Conservation (phyloP, 1,140 invertebrate species). For the Paraescarpia echinospica region DNA sequence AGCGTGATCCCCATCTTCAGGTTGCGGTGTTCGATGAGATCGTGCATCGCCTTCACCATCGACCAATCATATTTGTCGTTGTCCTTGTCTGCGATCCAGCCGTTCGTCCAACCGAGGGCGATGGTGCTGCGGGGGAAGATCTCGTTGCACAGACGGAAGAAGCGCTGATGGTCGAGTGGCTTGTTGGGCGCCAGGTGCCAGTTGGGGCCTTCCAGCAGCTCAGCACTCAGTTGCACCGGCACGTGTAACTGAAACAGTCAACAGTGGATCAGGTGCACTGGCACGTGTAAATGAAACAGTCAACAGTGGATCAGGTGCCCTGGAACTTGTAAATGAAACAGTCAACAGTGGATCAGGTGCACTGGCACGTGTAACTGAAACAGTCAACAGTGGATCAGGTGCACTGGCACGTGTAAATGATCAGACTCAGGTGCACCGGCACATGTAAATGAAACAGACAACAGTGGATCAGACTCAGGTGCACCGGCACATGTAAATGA, state of each 20-base stretch:
- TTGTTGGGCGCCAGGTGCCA: constrained; percentile 59
- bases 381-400: constrained; percentile 59
- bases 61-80: constrained; percentile 66
- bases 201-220: constrained; percentile 79
- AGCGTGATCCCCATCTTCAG: constrained; percentile 75
- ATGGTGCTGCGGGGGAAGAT: constrained; percentile 70
- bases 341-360: constrained; percentile 67
- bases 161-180: constrained; percentile 70
- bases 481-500: too few relatives aligned
- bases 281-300: constrained; percentile 72
- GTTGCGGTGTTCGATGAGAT: constrained; percentile 63
- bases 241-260: constrained; percentile 68
- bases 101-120: constrained; percentile 87
- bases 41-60: constrained; percentile 75
- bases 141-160: constrained; percentile 64
- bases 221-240: constrained; percentile 89
- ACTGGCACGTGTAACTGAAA: constrained; percentile 75
- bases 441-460: too few relatives aligned
- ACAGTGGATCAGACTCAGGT: too few relatives aligned
- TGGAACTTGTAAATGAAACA: too few relatives aligned
- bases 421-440: too few relatives aligned
- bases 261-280: constrained; percentile 72
- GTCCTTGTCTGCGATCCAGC: constrained; percentile 58
- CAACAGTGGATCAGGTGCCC: too few relatives aligned
- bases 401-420: too few relatives aligned